Conservation (phyloP, 2,888 invertebrate species). For the Drosophila atripex region DNA sequence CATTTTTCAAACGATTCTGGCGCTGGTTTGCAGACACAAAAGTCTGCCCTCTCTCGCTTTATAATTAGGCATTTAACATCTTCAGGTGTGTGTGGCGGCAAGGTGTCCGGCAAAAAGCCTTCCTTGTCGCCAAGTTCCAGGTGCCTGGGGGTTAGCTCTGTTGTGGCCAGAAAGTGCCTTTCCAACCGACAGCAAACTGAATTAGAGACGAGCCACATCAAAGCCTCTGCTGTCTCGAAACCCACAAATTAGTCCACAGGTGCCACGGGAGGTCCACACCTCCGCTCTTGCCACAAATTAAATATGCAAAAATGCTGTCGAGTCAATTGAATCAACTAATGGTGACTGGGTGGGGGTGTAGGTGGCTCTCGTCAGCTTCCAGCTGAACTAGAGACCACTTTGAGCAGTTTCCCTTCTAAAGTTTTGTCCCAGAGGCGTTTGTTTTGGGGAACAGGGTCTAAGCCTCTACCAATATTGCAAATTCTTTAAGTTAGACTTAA, state of each 20-base stretch:
- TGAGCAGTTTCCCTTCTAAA: conserved; percentile 6
- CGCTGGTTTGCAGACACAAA: conserved; percentile 43
- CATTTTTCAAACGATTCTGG: conserved; percentile 66
- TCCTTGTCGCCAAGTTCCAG: conserved; percentile 65
- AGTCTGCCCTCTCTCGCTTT: conserved; percentile 50
- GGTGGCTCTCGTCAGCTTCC: conserved; percentile 43
- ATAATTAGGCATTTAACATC: conserved; percentile 75
- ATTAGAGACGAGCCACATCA: conserved; percentile 18
- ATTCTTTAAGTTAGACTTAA: background rate
- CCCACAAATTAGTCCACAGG: conserved; percentile 66
- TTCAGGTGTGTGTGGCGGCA: conserved; percentile 53
- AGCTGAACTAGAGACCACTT: conserved; percentile 7
- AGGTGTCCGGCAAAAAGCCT: conserved; percentile 46
- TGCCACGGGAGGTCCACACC: conserved; percentile 34
- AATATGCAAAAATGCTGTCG: conserved; percentile 67
- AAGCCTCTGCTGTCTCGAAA: conserved; percentile 37
- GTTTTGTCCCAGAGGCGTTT: background rate
- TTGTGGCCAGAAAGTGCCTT: conserved; percentile 1
- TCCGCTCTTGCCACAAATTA: conserved; percentile 36
- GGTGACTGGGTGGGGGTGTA: conserved; percentile 10
- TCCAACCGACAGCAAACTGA: conserved; percentile 9
- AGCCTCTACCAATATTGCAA: background rate
- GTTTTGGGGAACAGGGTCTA: background rate
- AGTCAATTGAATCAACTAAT: conserved; percentile 55
- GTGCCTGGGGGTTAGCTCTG: conserved; percentile 52